Conservation (phyloP, 2,888 invertebrate genomes). For the Synergus umbraculus region DNA sequence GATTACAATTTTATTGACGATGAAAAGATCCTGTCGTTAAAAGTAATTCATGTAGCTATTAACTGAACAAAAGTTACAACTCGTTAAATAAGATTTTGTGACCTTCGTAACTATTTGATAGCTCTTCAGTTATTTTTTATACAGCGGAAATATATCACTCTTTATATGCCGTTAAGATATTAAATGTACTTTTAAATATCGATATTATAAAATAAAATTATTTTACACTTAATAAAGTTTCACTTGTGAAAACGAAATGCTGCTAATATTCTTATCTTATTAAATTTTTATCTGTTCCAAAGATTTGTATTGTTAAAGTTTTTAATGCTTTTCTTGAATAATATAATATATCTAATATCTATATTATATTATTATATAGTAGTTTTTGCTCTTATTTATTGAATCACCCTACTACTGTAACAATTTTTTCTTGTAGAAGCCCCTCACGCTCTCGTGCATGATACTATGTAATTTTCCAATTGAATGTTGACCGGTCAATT, state of each 20-base stretch:
- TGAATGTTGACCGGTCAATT: conserved; percentile 35
- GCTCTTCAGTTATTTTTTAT: background rate
- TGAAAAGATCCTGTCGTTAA: background rate
- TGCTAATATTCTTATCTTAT: background rate
- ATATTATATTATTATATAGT: too few species aligned
- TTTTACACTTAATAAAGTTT: background rate
- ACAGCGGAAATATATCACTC: background rate
- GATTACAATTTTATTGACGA: too few species aligned
- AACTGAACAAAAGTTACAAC: conserved; percentile 2
- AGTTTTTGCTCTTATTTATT: too few species aligned
- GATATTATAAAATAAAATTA: background rate
- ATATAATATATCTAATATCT: too few species aligned
- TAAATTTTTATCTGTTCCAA: background rate
- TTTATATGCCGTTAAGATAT: background rate
- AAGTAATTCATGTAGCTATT: background rate
- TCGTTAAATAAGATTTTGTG: conserved; percentile 25
- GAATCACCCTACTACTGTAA: background rate
- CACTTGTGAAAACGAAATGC: background rate
- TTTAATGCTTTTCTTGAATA: too few species aligned
- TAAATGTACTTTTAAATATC: background rate
- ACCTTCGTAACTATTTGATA: conserved; percentile 4
- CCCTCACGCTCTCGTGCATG: background rate
- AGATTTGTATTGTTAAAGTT: too few species aligned
- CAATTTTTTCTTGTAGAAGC: background rate
- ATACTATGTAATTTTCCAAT: conserved; percentile 32